These are phyloP conservation scores for Bolinopsis microptera DNA, from an alignment of 37 sponge, comb jelly and placozoan species.

Conservation along the genomic window DNA sequence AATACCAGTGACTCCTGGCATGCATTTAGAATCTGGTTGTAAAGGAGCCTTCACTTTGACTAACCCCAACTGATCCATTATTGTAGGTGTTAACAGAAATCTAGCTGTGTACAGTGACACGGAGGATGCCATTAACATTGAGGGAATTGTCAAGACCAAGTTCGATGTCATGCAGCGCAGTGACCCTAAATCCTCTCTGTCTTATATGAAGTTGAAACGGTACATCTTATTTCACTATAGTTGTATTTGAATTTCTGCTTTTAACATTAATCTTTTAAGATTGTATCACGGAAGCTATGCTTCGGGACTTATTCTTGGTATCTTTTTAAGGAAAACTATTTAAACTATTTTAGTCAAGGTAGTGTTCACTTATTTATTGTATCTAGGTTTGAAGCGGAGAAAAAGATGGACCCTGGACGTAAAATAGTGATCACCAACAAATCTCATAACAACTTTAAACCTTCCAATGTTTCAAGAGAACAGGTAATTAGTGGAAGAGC, in stretches of 20 bases:
- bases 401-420: slow-evolving; percentile 14
- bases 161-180: slow-evolving; percentile 28
- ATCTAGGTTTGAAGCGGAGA: slow-evolving; percentile 63
- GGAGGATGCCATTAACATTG: slow-evolving; percentile 42
- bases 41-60: no score
- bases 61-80: no score
- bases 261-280: no score
- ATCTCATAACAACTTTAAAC: slow-evolving; percentile 23
- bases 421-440: slow-evolving; percentile 3
- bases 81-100: not conserved
- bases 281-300: no score
- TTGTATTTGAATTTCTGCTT: no score
- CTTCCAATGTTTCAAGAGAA: slow-evolving; percentile 17
- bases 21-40: no score
- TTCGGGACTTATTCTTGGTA: no score
- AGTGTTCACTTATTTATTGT: no score
- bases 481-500: slow-evolving; percentile 10
- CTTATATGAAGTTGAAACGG: slow-evolving; percentile 13
- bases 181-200: slow-evolving; percentile 27
- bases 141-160: slow-evolving; percentile 50
- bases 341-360: no score
- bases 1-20: no score
- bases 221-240: not conserved
- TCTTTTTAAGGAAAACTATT: no score
- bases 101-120: slow-evolving; percentile 56